Base-by-base conservation (phyloP, 2,797 vertebrate genomes). In the Poeciliopsis gracilis region DNA sequence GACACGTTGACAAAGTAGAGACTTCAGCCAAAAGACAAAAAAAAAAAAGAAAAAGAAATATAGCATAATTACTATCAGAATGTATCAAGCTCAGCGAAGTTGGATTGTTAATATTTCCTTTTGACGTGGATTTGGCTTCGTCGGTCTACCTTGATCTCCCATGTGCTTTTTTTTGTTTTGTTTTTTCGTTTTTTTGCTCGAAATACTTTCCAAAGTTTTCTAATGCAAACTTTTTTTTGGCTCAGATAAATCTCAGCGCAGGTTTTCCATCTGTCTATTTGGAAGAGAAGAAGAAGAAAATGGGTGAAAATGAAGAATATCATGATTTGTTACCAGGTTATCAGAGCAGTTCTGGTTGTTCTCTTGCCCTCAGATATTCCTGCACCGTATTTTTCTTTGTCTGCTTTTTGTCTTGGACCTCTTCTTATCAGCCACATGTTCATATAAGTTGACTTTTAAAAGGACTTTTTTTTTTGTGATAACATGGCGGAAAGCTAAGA, bases 81-180 rank as follows among this genome's bases (percentile, higher is more conserved):
- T 38, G 38, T 77, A 75, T 85, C 47, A 86, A 86, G 79, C 82
- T 83, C 82, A 75, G 10, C 20, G 73, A 57, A 36, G 20, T 55
- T 73, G 59, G 73, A 63, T 83, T 43, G 13, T 12, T 72, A 75
- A 72, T 63, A 81, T 49, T 76, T 2, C 8, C 3, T 53, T 28
- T 55, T 75, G 79, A 76, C 78, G 80, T 72, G 73, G 80, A 86
- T 87, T 84, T 72, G 82, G 85, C 81, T 77, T 16, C 77, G 77
- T 83, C 77, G 49, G 73, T 83, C 78, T 59, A 77, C 84, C 82
- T 77, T 79, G 83, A 86, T 84, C 80, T 85, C 72, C 80, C 72
- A 53, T 10, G 51, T 25, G 3, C 1, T 25, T 55, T 59, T 38
- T 36, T 36, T 2, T 36, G 2, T 38, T 38, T 38, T 38, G 5